These are phyloP conservation scores for Anisognathus igniventris DNA, from an alignment of 2,797 vertebrate genomes.

Conservation along the genomic window DNA sequence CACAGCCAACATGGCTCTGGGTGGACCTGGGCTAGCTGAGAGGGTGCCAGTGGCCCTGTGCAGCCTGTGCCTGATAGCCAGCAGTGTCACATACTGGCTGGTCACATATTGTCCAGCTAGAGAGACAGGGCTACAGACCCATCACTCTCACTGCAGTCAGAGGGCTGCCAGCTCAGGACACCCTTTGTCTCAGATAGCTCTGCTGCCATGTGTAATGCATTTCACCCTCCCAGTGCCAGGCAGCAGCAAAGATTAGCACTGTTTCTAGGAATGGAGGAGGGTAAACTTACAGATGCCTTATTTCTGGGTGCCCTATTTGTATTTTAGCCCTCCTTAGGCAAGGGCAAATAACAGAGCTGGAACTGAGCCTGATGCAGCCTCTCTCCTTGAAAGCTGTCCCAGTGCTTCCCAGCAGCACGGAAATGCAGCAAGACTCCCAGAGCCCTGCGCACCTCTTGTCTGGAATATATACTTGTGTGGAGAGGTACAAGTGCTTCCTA, in stretches of 20 bases:
- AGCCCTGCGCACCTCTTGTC: background rate
- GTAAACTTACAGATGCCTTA: background rate
- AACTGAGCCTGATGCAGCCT: background rate
- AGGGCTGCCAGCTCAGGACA: background rate
- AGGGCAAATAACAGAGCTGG: background rate
- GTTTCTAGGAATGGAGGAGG: background rate
- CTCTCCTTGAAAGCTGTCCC: background rate
- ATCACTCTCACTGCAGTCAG: background rate
- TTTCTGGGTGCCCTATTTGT: background rate
- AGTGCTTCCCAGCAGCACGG: background rate
- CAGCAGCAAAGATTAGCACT: background rate
- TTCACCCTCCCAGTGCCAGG: background rate
- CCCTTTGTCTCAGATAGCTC: background rate
- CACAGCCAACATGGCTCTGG: fast-evolving
- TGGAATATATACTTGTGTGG: background rate
- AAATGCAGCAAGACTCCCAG: background rate
- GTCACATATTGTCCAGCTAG: background rate
- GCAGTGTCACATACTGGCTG: background rate
- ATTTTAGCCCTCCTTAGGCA: background rate
- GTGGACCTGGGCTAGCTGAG: background rate
- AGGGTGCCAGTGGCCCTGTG: background rate
- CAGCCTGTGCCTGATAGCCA: background rate
- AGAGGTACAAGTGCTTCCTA: slow-evolving; percentile 14
- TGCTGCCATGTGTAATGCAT: background rate
- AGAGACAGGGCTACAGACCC: background rate